These are phyloP conservation scores for Hypsopygia costalis DNA, from an alignment of 2,888 invertebrate genomes.

Conservation along the genomic window DNA sequence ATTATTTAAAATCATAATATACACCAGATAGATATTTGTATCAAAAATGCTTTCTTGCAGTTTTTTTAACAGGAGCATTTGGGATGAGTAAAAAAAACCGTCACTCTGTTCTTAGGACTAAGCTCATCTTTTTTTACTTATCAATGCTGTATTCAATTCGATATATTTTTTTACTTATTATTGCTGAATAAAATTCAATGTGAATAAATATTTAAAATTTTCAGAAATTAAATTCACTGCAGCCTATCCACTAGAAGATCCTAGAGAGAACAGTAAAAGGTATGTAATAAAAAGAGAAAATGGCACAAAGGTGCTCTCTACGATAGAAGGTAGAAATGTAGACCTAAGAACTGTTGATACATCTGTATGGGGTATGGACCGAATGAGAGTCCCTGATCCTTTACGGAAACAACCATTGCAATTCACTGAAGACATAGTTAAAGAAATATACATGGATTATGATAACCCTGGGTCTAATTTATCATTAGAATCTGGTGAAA, in stretches of 20 bases:
- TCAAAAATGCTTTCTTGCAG: too few relatives aligned
- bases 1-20: too few relatives aligned
- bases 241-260: constrained; percentile 46
- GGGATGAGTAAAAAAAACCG: too few relatives aligned
- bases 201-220: constrained; percentile 12
- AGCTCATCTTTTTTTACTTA: too few relatives aligned
- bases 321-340: constrained; percentile 36
- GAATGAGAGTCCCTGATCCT: constrained; percentile 38
- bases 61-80: too few relatives aligned
- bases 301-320: constrained; percentile 34
- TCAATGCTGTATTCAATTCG: too few relatives aligned
- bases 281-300: constrained; percentile 39
- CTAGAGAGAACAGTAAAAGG: constrained; percentile 47
- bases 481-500: constrained; percentile 44
- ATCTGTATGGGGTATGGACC: constrained; percentile 33
- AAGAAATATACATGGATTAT: constrained; percentile 38
- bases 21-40: too few relatives aligned
- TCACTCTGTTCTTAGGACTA: too few relatives aligned
- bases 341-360: constrained; percentile 39
- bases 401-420: constrained; percentile 28
- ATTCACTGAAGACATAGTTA: constrained; percentile 26
- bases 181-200: too few relatives aligned
- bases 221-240: constrained; percentile 55
- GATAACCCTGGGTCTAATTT: constrained; percentile 32
- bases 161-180: too few relatives aligned